Conservation (phyloP, 2,113 vertebrate genomes). For the Zingel zingel region DNA sequence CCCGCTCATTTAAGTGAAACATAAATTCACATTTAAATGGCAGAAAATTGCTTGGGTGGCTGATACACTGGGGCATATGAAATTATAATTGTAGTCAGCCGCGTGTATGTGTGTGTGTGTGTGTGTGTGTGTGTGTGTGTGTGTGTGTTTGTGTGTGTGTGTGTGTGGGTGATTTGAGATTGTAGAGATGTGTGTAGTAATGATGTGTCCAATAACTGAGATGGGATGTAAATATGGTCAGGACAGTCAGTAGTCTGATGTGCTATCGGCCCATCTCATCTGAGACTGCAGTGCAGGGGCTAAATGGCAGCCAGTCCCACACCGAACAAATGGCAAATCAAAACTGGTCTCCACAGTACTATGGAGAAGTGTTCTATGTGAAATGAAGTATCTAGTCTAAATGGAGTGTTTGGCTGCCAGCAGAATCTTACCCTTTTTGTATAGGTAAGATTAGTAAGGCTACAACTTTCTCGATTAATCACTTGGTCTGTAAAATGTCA, state of each 20-base stretch:
- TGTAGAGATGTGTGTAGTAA: slow-evolving; percentile 68
- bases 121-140: slow-evolving; percentile 50
- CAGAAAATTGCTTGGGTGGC: slow-evolving; percentile 75
- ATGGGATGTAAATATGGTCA: slow-evolving; percentile 68
- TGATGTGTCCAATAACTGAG: slow-evolving; percentile 73
- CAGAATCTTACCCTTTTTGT: neutral
- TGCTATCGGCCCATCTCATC: slow-evolving; percentile 65
- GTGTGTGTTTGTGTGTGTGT: no score
- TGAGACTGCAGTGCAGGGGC: slow-evolving; percentile 59
- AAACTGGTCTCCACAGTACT: slow-evolving; percentile 49
- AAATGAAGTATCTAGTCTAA: slow-evolving; percentile 30
- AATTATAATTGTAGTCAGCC: slow-evolving; percentile 79
- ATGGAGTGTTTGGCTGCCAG: neutral
- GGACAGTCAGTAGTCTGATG: slow-evolving; percentile 53
- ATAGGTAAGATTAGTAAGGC: neutral
- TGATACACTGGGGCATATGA: slow-evolving; percentile 77
- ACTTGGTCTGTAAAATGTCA: neutral
- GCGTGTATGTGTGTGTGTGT: slow-evolving; percentile 58
- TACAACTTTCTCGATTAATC: neutral
- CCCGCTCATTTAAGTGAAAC: slow-evolving; percentile 83
- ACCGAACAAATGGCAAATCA: slow-evolving; percentile 57
- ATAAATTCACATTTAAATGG: slow-evolving; percentile 84
- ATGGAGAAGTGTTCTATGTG: slow-evolving; percentile 16
- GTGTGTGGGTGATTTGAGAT: slow-evolving; percentile 49
- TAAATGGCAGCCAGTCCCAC: slow-evolving; percentile 66